Percentiles rank a stretch among this genome's conserved stretches.
phyloP scores from a whole-genome alignment of 2,113 vertebrate species.

The Penelope pileata region DNA sequence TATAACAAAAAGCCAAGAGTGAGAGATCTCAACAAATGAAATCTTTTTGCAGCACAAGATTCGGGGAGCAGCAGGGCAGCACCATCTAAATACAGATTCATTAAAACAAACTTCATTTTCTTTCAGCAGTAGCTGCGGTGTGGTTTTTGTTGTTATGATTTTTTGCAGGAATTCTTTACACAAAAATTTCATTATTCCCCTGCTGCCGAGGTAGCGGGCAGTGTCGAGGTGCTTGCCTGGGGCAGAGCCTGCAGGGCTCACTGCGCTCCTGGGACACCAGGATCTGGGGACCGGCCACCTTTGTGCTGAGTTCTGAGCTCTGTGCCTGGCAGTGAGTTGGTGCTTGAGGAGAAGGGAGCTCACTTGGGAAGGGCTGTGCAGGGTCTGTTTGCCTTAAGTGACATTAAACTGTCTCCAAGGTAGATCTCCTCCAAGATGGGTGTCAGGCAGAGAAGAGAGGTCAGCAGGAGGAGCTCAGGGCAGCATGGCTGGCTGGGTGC shows the following conservation, averaged over 20 bases:
- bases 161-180: background rate
- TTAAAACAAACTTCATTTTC: conserved; percentile 26
- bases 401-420: background rate
- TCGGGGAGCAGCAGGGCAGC: conserved; percentile 37
- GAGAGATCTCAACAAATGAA: conserved; percentile 35
- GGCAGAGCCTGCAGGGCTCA: background rate
- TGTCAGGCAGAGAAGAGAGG: background rate
- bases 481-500: background rate
- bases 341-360: background rate
- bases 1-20: conserved; percentile 50
- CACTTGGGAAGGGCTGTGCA: background rate
- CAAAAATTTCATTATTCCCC: background rate
- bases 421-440: background rate
- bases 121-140: background rate
- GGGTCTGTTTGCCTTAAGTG: background rate
- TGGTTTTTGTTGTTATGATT: background rate
- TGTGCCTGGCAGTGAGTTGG: accelerated
- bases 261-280: background rate
- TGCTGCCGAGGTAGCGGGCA: background rate
- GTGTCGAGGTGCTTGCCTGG: background rate
- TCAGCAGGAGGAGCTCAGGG: background rate
- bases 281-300: background rate
- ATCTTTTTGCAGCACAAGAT: conserved; percentile 29
- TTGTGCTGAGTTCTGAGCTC: background rate
- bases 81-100: conserved; percentile 26